A percentile compares a stretch with the other conserved stretches of the same genome.
phyloP scores from a whole-genome alignment of 1,140 invertebrate genomes.

The Asobara japonica region DNA sequence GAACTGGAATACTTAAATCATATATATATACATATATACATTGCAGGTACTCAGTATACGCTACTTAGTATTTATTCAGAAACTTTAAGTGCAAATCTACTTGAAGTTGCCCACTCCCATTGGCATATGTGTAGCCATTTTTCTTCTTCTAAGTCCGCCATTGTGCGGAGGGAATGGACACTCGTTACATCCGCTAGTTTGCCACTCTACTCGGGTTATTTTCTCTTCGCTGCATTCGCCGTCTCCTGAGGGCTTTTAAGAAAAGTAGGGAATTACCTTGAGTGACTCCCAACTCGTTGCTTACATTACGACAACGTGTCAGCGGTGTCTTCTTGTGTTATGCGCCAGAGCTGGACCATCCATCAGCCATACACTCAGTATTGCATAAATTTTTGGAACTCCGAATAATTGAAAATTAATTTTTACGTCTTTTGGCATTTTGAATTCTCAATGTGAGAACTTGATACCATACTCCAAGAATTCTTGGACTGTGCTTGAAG shows the following conservation, averaged over 20 bases:
- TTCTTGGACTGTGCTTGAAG: too few relatives aligned
- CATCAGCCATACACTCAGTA: neutral
- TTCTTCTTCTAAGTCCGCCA: neutral
- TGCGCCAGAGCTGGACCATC: neutral
- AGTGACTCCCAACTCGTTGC: neutral
- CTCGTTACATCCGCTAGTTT: neutral
- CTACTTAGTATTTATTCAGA: too few relatives aligned
- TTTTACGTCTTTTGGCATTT: neutral
- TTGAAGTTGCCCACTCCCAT: too few relatives aligned
- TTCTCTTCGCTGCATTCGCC: neutral
- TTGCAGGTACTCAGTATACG: too few relatives aligned
- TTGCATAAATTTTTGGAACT: neutral
- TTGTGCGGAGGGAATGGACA: neutral
- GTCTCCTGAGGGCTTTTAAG: slow-evolving; percentile 13
- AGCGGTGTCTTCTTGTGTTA: neutral
- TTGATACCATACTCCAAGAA: too few relatives aligned
- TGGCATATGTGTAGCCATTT: neutral
- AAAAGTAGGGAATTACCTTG: slow-evolving; percentile 8
- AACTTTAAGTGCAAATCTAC: too few relatives aligned
- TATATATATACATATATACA: too few relatives aligned
- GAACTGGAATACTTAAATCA: too few relatives aligned
- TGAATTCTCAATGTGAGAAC: neutral
- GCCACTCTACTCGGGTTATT: neutral
- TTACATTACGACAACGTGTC: neutral
- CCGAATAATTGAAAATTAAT: neutral